Base-by-base conservation (phyloP, 2,113 vertebrate species). In the Brachyistius frenatus region DNA sequence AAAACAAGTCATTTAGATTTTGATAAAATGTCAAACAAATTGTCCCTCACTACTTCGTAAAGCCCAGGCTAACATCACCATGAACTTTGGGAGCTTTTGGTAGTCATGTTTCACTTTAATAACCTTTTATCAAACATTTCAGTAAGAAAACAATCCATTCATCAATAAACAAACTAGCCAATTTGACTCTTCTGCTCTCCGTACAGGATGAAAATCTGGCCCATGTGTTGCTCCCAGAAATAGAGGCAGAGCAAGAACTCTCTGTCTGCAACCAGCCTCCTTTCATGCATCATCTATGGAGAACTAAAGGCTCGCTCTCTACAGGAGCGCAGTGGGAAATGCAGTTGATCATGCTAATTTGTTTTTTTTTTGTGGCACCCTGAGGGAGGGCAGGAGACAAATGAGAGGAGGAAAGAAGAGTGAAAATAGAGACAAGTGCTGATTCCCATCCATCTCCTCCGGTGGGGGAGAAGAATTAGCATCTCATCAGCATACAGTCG, bases 401-500 rank as follows among this genome's bases (percentile, higher is more conserved):
- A 83, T 74, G 80, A 79, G 70, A 69, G 57, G 13, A 75, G 64
- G 66, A 7, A 55, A 65, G 64, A 79, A 31, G 52, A 47, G 53
- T 58, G 84, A 86, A 82, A 85, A 85, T 76, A 76, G 61, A 85
- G 76, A 74, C 83, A 67, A 54, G 57, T 63, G 76, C 78, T 66
- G 62, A 80, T 77, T 86, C 73, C 66, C 76, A 78, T 81, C 83
- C 37, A 64, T 81, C 76, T 86, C 80, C 85, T 82, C 32, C 14
- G 30, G 62, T 78, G 77, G 73, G 6, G 5, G 50, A 52, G 41
- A 74, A 31, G 4, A 78, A 86, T 88, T 75, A 79, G 33, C 67
- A 76, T 81, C 68, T 89, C 36, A 78, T 90, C 87, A 82, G 82
- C 80, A 81, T 89, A 32, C 66, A 32, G 30, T 56, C 47, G 61